Percentiles rank a stretch among this genome's conserved stretches.
Evolutionary conservation across 64 coral and sea anemone species (phyloP).

Genomic region (Dendrophyllia cribrosa): DNA sequence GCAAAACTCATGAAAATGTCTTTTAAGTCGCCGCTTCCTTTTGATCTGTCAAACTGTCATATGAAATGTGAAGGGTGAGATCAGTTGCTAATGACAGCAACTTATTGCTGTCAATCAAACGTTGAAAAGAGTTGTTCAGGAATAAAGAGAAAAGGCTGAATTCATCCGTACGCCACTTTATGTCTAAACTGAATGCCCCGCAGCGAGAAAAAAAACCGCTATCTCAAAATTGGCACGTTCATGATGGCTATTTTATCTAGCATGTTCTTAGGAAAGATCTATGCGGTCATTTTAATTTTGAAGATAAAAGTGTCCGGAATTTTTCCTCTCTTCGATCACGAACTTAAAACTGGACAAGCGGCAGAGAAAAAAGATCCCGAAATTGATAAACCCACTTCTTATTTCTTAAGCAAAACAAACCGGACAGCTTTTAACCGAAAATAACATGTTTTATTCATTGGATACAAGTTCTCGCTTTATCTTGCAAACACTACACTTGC

Average conservation of each 20-base stretch:
- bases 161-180: conserved; percentile 22
- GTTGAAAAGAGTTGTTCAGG: conserved; percentile 73
- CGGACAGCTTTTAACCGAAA: conserved; percentile 56
- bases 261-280: conserved; percentile 59
- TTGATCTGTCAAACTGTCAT: conserved; percentile 90
- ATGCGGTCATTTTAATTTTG: conserved; percentile 73
- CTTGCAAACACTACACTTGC: conserved; percentile 11
- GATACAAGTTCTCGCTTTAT: conserved; percentile 68
- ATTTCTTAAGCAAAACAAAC: conserved; percentile 56
- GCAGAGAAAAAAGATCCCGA: conserved; percentile 84
- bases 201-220: conserved; percentile 66
- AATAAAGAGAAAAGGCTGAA: conserved; percentile 24
- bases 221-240: conserved; percentile 64
- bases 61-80: conserved; percentile 70
- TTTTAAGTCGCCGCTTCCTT: conserved; percentile 82
- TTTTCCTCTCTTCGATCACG: conserved; percentile 4
- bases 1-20: conserved; percentile 78
- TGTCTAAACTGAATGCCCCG: conserved; percentile 49
- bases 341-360: conserved; percentile 14
- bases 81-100: conserved; percentile 81
- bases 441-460: conserved; percentile 95
- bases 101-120: conserved; percentile 76
- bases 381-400: conserved; percentile 59
- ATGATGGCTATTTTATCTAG: conserved; percentile 68
- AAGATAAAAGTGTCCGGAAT: conserved; percentile 50